Evolutionary conservation across 1,140 invertebrate genomes (phyloP).

Genomic region (Brachionus koreanus): DNA sequence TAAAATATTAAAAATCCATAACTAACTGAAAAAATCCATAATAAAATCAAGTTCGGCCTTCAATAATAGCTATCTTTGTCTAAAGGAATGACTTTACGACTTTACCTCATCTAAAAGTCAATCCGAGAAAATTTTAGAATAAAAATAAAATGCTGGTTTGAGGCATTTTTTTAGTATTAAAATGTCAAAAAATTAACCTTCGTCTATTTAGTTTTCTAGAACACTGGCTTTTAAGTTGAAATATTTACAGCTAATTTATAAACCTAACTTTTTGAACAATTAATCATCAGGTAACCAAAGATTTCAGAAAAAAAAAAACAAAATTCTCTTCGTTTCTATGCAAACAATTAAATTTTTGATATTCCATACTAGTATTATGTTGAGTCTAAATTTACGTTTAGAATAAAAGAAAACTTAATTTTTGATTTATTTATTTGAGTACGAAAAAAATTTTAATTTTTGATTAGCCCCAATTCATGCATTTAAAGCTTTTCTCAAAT

Average conservation of each 20-base stretch:
- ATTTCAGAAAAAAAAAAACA: neutral
- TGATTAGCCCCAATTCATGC: neutral
- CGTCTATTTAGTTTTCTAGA: neutral
- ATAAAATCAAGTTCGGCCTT: no score
- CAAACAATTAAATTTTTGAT: neutral
- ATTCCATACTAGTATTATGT: neutral
- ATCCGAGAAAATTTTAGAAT: no score
- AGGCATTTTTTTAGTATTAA: no score
- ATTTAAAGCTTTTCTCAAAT: neutral
- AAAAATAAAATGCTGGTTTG: no score
- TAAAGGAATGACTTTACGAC: no score
- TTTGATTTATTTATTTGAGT: neutral
- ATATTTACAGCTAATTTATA: neutral
- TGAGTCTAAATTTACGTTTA: neutral
- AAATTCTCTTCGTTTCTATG: conserved; percentile 27
- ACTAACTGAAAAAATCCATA: no score
- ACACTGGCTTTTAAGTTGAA: neutral
- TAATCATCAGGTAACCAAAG: neutral
- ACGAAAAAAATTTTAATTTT: neutral
- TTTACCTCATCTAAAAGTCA: no score
- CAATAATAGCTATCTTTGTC: no score
- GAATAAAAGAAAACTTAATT: neutral
- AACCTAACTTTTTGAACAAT: neutral
- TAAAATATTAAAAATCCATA: no score
- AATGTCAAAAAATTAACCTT: neutral